Percentiles rank a stretch among this genome's conserved stretches.
Evolutionary conservation across 2,797 vertebrate species (phyloP).

Genomic region (Acanthis flammea): DNA sequence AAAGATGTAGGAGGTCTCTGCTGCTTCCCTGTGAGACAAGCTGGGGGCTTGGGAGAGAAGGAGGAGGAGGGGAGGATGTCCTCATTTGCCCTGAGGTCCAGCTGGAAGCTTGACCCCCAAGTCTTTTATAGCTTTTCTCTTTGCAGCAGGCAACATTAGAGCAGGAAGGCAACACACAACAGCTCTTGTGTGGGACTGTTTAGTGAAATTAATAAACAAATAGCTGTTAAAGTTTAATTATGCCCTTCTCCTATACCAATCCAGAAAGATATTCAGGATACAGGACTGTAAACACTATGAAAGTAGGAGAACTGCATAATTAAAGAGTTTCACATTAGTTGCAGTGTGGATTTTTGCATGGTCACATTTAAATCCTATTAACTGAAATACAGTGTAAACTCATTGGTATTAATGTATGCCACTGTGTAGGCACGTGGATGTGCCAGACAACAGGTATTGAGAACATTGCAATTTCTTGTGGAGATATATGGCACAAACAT

Average conservation of each 20-base stretch:
- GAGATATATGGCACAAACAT: background rate
- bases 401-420: constrained; percentile 21
- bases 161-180: background rate
- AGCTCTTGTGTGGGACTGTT: background rate
- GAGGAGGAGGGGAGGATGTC: background rate
- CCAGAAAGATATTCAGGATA: background rate
- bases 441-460: background rate
- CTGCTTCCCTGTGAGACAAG: background rate
- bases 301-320: background rate
- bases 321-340: background rate
- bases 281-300: background rate
- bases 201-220: background rate
- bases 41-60: background rate
- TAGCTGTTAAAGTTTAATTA: constrained; percentile 7
- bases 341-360: background rate
- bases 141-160: background rate
- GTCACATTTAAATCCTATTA: constrained; percentile 15
- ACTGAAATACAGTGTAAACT: background rate
- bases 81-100: background rate
- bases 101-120: background rate
- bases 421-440: background rate
- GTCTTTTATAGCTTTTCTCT: background rate
- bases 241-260: background rate
- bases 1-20: background rate
- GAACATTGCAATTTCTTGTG: background rate